A percentile compares a stretch with the other conserved stretches of the same genome.
These are phyloP conservation scores for Xanthorhoe spadicearia DNA, from an alignment of 2,888 invertebrate genomes.

Conservation along the genomic window DNA sequence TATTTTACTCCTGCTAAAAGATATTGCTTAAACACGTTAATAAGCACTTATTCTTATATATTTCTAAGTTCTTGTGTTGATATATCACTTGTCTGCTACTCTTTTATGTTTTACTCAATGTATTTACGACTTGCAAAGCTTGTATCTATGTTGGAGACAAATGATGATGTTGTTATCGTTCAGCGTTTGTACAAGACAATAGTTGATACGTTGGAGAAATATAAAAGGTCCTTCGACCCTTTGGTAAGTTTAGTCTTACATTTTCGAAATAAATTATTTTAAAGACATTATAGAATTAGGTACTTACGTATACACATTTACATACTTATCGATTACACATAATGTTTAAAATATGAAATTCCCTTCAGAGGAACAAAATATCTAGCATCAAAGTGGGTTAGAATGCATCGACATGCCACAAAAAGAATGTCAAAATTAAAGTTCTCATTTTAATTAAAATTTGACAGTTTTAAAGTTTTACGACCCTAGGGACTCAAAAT, in stretches of 20 bases:
- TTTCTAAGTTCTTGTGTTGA: neutral
- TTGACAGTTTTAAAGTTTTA: too few relatives aligned
- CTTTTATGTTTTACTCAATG: constrained; percentile 2
- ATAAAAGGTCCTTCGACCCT: constrained; percentile 16
- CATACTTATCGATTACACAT: too few relatives aligned
- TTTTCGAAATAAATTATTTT: neutral
- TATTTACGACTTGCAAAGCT: constrained; percentile 2
- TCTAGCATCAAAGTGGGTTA: too few relatives aligned
- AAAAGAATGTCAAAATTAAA: too few relatives aligned
- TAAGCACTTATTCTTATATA: neutral
- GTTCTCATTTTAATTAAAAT: too few relatives aligned
- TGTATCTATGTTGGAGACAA: neutral
- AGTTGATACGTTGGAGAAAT: constrained; percentile 14
- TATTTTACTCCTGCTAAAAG: neutral
- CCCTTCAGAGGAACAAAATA: too few relatives aligned
- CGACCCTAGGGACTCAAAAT: too few relatives aligned
- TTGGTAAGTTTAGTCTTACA: constrained; percentile 7
- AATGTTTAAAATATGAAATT: too few relatives aligned
- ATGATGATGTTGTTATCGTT: neutral
- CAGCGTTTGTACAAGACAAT: constrained; percentile 20
- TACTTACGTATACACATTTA: too few relatives aligned
- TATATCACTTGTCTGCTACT: neutral
- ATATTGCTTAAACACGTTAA: neutral
- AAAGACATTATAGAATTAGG: too few relatives aligned
- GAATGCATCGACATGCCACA: too few relatives aligned